A percentile compares a stretch with the other conserved stretches of the same genome.
These are phyloP conservation scores for Sternotherus odoratus DNA, from an alignment of 2,797 vertebrate species.

Conservation along the genomic window DNA sequence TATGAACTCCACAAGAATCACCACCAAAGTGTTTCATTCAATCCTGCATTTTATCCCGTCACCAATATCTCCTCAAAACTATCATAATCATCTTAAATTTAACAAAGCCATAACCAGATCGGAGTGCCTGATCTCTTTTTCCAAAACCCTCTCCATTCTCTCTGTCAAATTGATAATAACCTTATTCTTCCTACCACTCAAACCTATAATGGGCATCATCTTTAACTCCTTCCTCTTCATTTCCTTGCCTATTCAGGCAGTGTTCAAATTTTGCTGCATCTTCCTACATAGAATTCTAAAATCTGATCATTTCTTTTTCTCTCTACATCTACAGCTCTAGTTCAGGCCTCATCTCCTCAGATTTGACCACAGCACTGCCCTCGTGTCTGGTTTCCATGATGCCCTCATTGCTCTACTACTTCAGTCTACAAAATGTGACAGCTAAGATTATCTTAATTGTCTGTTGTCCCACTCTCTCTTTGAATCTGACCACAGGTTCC, in stretches of 20 bases:
- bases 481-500: too few relatives aligned
- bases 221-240: not conserved
- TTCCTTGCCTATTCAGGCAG: not conserved
- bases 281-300: not conserved
- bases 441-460: too few relatives aligned
- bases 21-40: not conserved
- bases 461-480: too few relatives aligned
- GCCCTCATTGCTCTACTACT: not conserved
- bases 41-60: not conserved
- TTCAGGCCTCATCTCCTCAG: not conserved
- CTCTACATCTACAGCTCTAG: not conserved
- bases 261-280: not conserved
- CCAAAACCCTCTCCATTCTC: not conserved
- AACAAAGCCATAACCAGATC: not conserved
- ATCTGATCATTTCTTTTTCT: not conserved
- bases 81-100: accelerated
- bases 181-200: not conserved
- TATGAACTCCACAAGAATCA: not conserved
- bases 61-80: not conserved
- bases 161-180: not conserved
- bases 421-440: too few relatives aligned
- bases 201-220: not conserved
- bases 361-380: not conserved
- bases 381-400: not conserved
- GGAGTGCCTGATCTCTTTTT: not conserved